Base-by-base conservation (phyloP, 2,797 vertebrate genomes). In the Eulemur albifrons region DNA sequence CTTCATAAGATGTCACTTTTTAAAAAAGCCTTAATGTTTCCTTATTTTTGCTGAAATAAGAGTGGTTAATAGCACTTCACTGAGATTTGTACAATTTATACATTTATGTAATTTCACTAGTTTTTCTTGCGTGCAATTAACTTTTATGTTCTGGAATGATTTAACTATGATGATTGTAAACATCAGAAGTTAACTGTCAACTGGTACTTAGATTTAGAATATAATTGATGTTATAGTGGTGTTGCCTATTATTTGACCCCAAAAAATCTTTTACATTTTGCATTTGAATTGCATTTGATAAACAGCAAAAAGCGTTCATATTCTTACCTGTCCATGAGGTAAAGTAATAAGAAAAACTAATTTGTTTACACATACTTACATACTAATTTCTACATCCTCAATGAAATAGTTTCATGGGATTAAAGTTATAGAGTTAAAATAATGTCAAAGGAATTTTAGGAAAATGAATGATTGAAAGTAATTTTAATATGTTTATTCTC, bases 1-100 rank as follows among this genome's bases (percentile, higher is more conserved):
- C 50, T 65, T 92, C 18, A 25, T 67, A 57, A 81, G 18, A 93
- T 93, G 88, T 87, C 52, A 92, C n/a, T 95, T 88, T 88, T 84
- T 20, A 61, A 85, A 95, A 90, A 90, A 83, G 6, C 5, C 40
- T 93, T 87, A 93, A 86, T 93, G 8, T 87, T 76, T 43, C 8
- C 48, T 92, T 81, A 84, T 85, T 95, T 97, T 94, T 92, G 90
- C 76, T 94, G 81, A 92, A 94, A 89, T 76, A 84, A 76, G 4
- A 93, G 20, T 93, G 43, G 3, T 54, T 90, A 95, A 82, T 43
- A 88, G 35, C 59, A 89, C 17, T 88, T 84, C 6, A 27, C 15
- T 88, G 79, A 92, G 48, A 90, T 94, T 87, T 84, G 7, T 73
- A 38, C 38, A 84, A 85, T 73, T 94, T 96, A 43, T 72, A 45